phyloP scores from a whole-genome alignment of 2,888 invertebrate species.

The Salticus scenicus region DNA sequence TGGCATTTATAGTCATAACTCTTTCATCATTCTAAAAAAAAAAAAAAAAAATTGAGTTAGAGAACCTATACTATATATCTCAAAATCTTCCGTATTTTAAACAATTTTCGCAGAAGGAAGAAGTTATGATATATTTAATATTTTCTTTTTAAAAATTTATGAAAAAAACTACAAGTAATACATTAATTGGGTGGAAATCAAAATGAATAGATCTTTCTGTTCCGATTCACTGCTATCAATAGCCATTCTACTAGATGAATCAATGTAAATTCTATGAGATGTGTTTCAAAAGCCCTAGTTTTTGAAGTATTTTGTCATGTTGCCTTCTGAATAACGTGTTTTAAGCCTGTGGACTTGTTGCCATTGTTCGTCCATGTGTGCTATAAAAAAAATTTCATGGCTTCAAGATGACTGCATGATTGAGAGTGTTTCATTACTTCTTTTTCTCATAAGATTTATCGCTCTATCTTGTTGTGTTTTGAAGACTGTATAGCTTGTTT shows the following conservation, averaged over 20 bases:
- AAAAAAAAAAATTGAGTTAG: too few relatives aligned
- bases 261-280: slow-evolving; percentile 38
- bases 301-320: slow-evolving; percentile 54
- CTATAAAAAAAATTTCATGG: neutral
- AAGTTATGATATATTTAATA: too few relatives aligned
- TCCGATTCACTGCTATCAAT: neutral
- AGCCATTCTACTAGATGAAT: neutral
- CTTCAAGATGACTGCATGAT: neutral
- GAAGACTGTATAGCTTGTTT: slow-evolving; percentile 1
- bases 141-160: too few relatives aligned
- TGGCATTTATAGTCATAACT: too few relatives aligned
- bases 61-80: too few relatives aligned
- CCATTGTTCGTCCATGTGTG: slow-evolving; percentile 36
- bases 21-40: too few relatives aligned
- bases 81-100: too few relatives aligned
- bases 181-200: too few relatives aligned
- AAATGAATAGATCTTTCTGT: too few relatives aligned
- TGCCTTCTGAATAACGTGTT: slow-evolving; percentile 33
- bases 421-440: neutral
- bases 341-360: slow-evolving; percentile 28
- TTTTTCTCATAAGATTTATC: neutral
- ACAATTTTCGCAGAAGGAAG: too few relatives aligned
- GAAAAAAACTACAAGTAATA: too few relatives aligned
- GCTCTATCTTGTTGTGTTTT: neutral
- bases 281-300: slow-evolving; percentile 42